Base-by-base conservation (phyloP, 2,888 invertebrate species). In the Meta bourneti region DNA sequence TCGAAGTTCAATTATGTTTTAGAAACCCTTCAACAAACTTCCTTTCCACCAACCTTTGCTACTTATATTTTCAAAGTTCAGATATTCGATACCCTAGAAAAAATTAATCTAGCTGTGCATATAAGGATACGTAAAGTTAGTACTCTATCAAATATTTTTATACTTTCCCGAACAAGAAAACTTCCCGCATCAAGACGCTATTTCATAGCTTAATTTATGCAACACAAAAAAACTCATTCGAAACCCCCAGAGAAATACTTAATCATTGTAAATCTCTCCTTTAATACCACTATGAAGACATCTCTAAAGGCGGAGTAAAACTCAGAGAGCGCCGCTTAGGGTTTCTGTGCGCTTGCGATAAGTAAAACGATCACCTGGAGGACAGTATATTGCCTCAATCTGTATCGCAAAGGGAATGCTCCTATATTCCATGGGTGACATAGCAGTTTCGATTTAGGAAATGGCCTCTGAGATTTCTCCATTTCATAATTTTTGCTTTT, bases 301-400 rank as follows among this genome's bases (percentile, higher is more conserved):
- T 87, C 87, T 87, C 70, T 78, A 69, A 79, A 78, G 78, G 69
- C 20, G 82, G 82, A 19, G 72, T 54, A 49, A 34, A 74, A 84
- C 54, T 84, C 16, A 72, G 74, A 49, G 19, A 20, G 71, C n/a
- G 71, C 72, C 80, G 52, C 72, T 79, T 34, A 16, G 54, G 71
- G 87, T 72, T 71, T 72, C 87, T 87, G 87, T 34, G 72, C 79
- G 78, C 72, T 72, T 71, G 87, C 52, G 87, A 87, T 87, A 87
- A 87, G 87, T 87, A 79, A 87, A 87, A 87, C 71, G 87, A 87
- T 71, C 87, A 87, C 80, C 87, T 6, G 11, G 87, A 87, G 87
- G 34, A 80, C 72, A 13, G 71, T 79, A 85, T 52, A 80, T 61
- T 71, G 80, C 79, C 61, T 72, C 54, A 87, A 87, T 87, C 71